phyloP scores from a whole-genome alignment of 2,113 vertebrate species.

The Gopherus evgoodei region DNA sequence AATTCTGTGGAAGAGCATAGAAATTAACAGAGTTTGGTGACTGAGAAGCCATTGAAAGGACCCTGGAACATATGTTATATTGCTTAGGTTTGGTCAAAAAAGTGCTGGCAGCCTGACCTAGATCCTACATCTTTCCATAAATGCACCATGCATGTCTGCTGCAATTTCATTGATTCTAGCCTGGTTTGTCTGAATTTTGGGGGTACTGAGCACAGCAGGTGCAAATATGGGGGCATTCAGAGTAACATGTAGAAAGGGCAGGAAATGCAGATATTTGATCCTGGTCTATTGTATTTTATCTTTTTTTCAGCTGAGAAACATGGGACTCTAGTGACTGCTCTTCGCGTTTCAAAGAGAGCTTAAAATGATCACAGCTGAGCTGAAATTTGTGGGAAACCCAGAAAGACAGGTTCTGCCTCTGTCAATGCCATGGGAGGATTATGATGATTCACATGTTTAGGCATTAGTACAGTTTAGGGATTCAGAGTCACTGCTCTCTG shows the following conservation, averaged over 20 bases:
- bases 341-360: neutral
- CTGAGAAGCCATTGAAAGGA: neutral
- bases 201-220: neutral
- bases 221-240: neutral
- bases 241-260: neutral
- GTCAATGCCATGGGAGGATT: neutral
- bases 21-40: neutral
- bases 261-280: neutral
- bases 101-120: neutral
- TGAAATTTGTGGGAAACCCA: neutral
- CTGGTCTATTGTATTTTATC: neutral
- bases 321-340: neutral
- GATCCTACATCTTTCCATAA: neutral
- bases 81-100: neutral
- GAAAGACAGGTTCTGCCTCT: neutral
- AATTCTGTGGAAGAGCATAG: neutral
- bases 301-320: neutral
- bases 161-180: neutral
- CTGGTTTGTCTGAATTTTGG: neutral
- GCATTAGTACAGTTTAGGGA: neutral
- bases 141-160: neutral
- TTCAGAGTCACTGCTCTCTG: neutral
- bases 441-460: neutral
- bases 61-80: accelerated
- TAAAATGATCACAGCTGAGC: neutral